Evolutionary conservation across 2,113 vertebrate species (phyloP).

Genomic region (Amphiprion percula): DNA sequence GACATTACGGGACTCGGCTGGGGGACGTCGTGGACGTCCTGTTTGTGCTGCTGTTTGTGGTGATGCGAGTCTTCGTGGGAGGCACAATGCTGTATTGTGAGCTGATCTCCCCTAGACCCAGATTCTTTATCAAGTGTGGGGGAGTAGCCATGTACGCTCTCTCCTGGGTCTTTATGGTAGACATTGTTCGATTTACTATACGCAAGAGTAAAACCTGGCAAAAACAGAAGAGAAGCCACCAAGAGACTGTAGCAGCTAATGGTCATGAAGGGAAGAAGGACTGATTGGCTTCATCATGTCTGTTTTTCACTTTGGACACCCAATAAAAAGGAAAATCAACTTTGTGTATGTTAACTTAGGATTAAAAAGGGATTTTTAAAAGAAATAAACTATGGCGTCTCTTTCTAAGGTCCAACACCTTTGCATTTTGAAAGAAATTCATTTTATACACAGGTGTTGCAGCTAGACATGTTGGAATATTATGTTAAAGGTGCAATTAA

Average conservation of each 20-base stretch:
- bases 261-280: slow-evolving; percentile 84
- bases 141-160: slow-evolving; percentile 94
- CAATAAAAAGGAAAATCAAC: slow-evolving; percentile 14
- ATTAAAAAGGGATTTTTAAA: slow-evolving; percentile 22
- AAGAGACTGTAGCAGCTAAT: slow-evolving; percentile 61
- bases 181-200: slow-evolving; percentile 91
- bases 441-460: slow-evolving; percentile 4
- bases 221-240: slow-evolving; percentile 78
- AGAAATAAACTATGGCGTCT: slow-evolving; percentile 5
- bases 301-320: slow-evolving; percentile 9
- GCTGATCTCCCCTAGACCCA: slow-evolving; percentile 90
- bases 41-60: slow-evolving; percentile 91
- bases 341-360: slow-evolving; percentile 20
- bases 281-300: slow-evolving; percentile 41
- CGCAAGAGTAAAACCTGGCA: slow-evolving; percentile 89
- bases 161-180: slow-evolving; percentile 95
- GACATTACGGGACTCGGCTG: slow-evolving; percentile 85
- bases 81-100: slow-evolving; percentile 95
- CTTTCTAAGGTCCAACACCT: slow-evolving; percentile 8
- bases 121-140: slow-evolving; percentile 92
- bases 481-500: slow-evolving; percentile 20
- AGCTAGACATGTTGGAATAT: slow-evolving; percentile 23
- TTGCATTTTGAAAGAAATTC: slow-evolving; percentile 20
- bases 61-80: slow-evolving; percentile 93
- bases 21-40: slow-evolving; percentile 91